Evolutionary conservation across 2,797 vertebrate genomes (phyloP), one percentile per base, ranked within the genome.

Genomic region (Clarias laeviceps): DNA sequence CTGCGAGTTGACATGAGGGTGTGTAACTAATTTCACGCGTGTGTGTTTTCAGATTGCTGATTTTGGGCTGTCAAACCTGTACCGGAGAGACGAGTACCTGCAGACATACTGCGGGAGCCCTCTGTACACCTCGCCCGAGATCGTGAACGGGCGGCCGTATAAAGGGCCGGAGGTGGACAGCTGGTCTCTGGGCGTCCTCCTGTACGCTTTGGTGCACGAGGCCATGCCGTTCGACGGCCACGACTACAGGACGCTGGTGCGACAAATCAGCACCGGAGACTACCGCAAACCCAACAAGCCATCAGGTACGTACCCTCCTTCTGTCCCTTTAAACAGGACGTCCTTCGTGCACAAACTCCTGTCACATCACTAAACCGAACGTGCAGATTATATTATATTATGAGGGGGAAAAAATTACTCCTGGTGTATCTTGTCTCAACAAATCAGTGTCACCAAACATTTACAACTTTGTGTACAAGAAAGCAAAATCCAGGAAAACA

Each of bases 71-170:
- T 99, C 98, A 11, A 99, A 98, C 32, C 94, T 98, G 29, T 99
- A 96, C 93, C 96, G 95, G 62, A 91, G 95, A 0, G 97, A 97
- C 34, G 94, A 95, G 81, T 96, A 95, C 72, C 96, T 99, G 64
- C 97, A 99, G 91, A 99, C 98, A 0, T 99, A 95, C 90, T 99
- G 98, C 0, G 98, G 98, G 61, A 99, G 98, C 88, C 98, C 98
- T 0, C 94, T 99, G 50, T 99, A 99, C 0, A 97, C 98, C 0
- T 99, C 98, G 0, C 98, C 98, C 0, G 98, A 99, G 92, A 99
- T 99, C 0, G 96, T 99, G 87, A 99, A 99, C 0, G 98, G 98
- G 3, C 93, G 96, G 32, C 98, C 98, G 0, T 99, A 99, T 93
- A 94, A 82, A 5, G 98, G 98, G 59, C 98, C 98, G 0, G 98